These are phyloP conservation scores for Brachyrhaphis roseni DNA, from an alignment of 2,797 vertebrate species.

Conservation along the genomic window DNA sequence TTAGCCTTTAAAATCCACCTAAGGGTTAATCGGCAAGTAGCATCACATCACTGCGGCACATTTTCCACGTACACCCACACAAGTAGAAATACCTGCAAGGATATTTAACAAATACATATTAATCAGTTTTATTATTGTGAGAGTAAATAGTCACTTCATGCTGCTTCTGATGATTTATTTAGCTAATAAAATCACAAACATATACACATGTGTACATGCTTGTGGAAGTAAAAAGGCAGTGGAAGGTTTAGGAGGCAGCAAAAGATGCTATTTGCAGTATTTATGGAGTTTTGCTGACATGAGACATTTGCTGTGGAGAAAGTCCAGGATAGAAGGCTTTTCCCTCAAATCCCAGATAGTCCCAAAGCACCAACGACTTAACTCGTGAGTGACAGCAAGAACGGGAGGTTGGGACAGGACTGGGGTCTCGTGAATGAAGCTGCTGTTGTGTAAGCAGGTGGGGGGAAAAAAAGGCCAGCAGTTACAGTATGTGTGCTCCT, in stretches of 20 bases:
- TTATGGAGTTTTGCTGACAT: constrained; percentile 74
- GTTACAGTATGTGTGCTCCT: constrained; percentile 25
- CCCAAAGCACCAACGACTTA: constrained; percentile 73
- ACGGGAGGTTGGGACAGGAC: constrained; percentile 54
- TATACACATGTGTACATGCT: neutral
- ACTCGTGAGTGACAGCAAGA: constrained; percentile 59
- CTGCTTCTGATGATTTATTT: constrained; percentile 17
- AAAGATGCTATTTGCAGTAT: constrained; percentile 67
- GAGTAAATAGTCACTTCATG: neutral
- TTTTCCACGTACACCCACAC: constrained; percentile 28
- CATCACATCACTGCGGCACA: constrained; percentile 32
- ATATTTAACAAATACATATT: constrained; percentile 10
- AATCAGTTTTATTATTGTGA: neutral
- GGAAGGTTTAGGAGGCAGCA: constrained; percentile 34
- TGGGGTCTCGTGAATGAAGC: constrained; percentile 44
- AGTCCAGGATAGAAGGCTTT: constrained; percentile 80
- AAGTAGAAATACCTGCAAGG: constrained; percentile 1
- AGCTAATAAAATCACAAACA: neutral
- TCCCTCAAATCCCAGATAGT: constrained; percentile 75
- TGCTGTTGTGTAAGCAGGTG: constrained; percentile 44
- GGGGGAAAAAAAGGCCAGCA: constrained; percentile 31
- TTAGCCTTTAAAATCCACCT: constrained; percentile 60
- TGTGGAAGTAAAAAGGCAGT: constrained; percentile 46
- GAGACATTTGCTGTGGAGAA: constrained; percentile 72
- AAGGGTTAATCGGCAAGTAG: constrained; percentile 61